Base-by-base conservation (phyloP, 2,888 invertebrate genomes). In the Oscheius myriophilus region DNA sequence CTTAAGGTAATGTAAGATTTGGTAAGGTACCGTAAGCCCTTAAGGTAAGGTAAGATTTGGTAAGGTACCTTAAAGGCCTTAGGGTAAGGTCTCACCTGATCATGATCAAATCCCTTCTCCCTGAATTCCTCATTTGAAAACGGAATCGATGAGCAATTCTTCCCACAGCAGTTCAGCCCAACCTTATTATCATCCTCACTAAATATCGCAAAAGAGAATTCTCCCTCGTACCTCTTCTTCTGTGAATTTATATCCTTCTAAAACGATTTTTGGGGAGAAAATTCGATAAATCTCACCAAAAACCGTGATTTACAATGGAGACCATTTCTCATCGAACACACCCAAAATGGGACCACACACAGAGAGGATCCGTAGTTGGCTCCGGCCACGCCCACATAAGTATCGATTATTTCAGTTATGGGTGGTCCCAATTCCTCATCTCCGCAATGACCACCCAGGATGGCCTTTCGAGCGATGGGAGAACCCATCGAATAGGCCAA, bases 301-400 rank as follows among this genome's bases (percentile, higher is more conserved):
- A 82, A 82, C 49, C 75, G 70, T 11, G 82, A 82, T 45, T 79
- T 74, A 65, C 82, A 82, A 67, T 82, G 78, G 26, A 82, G 67
- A 12, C 82, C 82, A 23, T 78, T 81, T 18, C 67, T 57, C 14
- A 46, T 59, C 6, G 79, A 79, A 55, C 82, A 81, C 18, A 82
- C 71, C 7, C 76, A 81, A 33, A 81, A 76, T 7, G 82, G 81
- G 11, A 82, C 75, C 46, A 83, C 67, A 58, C 82, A 82, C 7
- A 82, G 69, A 7, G 73, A 70, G 7, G 73, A 76, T n/a, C 82
- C 82, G 43, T 70, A 81, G 52, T 82, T 82, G 58, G 82, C 73
- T n/a, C 82, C 82, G 12, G 82, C 82, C 2, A 82, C 76, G 21
- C 77, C 74, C 2, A 82, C 62, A 61, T 76, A 82, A 1, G 79